A percentile compares a stretch with the other conserved stretches of the same genome.
These are phyloP conservation scores for Notechis scutatus DNA, from an alignment of 2,113 vertebrate genomes.

Conservation along the genomic window DNA sequence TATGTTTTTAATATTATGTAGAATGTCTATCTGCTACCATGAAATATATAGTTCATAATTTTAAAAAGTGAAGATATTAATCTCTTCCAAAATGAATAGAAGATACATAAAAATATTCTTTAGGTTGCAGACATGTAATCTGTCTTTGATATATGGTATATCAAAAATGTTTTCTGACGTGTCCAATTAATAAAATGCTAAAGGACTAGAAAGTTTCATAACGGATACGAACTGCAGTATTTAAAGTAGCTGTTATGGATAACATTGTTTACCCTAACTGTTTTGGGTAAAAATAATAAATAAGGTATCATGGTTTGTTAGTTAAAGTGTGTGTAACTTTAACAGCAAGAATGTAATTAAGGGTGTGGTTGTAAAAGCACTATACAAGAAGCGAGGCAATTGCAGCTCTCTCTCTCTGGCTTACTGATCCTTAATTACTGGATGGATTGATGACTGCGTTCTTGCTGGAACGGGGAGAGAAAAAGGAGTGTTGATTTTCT, in stretches of 20 bases:
- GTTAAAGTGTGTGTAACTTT: no score
- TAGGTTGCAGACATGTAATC: neutral
- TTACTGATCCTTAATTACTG: no score
- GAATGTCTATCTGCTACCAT: neutral
- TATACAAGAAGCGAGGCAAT: no score
- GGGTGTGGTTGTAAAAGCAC: no score
- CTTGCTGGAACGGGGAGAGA: no score
- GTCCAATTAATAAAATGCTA: neutral
- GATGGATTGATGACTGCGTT: no score
- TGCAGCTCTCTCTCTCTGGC: no score
- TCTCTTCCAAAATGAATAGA: neutral
- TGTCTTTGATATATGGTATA: neutral
- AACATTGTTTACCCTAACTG: no score
- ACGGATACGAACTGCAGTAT: constrained; percentile 25
- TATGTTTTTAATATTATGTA: neutral
- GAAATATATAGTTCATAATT: neutral
- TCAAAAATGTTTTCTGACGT: neutral
- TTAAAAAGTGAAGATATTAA: neutral
- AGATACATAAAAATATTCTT: neutral
- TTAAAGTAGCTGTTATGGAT: constrained; percentile 15
- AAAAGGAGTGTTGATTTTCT: no score
- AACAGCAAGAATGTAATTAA: no score
- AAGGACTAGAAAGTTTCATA: constrained; percentile 6
- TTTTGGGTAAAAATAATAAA: no score
- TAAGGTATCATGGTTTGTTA: no score